These are phyloP conservation scores for Athalia rosae DNA, from an alignment of 2,888 invertebrate species.

Conservation along the genomic window DNA sequence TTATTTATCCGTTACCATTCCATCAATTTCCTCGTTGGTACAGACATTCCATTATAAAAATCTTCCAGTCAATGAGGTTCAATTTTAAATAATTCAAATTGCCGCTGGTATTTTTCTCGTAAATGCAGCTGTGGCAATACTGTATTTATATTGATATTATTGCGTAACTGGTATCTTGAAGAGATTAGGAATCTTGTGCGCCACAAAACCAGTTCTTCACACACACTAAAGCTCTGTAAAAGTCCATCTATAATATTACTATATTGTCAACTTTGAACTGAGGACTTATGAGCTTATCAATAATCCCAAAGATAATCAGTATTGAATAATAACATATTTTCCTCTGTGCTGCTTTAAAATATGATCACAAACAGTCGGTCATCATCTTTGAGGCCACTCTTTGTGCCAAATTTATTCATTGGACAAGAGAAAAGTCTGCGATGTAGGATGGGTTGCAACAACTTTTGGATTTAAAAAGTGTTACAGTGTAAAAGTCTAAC, in stretches of 20 bases:
- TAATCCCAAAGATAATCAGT: not conserved
- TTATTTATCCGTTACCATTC: not conserved
- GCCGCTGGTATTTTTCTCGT: not conserved
- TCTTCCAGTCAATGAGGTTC: no score
- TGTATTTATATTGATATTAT: not conserved
- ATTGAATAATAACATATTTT: not conserved
- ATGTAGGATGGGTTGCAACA: not conserved
- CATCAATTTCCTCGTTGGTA: not conserved
- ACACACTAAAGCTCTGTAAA: not conserved
- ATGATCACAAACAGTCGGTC: not conserved
- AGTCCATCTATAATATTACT: no score
- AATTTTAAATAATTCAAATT: no score
- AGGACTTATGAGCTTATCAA: not conserved
- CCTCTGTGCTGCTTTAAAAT: not conserved
- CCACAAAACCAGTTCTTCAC: not conserved
- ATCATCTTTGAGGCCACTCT: not conserved
- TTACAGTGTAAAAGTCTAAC: no score
- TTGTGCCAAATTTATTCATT: not conserved
- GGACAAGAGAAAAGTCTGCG: not conserved
- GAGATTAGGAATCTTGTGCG: not conserved
- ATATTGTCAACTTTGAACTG: no score
- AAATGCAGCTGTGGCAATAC: not conserved
- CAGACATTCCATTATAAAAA: not conserved
- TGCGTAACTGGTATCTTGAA: conserved; percentile 1
- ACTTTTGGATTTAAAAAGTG: not conserved